These are phyloP conservation scores for Colletes gigas DNA, from an alignment of 1,140 invertebrate genomes.

Conservation along the genomic window DNA sequence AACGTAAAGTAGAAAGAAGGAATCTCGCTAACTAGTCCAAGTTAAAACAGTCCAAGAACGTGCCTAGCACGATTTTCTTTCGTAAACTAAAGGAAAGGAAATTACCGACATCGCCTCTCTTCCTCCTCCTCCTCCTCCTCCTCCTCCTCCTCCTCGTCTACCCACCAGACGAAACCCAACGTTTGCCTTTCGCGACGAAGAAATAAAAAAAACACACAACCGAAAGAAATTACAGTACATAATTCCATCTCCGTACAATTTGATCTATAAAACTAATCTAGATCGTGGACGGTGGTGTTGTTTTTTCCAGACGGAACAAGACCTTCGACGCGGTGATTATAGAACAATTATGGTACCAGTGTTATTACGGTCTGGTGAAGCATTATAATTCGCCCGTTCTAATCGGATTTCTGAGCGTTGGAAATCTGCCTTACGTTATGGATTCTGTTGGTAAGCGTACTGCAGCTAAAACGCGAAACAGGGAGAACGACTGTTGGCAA, in stretches of 20 bases:
- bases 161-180: too few species aligned
- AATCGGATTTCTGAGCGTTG: constrained; percentile 76
- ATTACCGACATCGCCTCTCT: background rate
- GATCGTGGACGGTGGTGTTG: background rate
- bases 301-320: constrained; percentile 59
- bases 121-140: too few species aligned
- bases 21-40: background rate
- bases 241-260: constrained; percentile 37
- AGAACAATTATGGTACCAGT: constrained; percentile 77
- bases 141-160: too few species aligned
- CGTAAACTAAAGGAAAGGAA: background rate
- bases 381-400: constrained; percentile 73
- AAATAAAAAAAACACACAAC: background rate
- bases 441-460: constrained; percentile 73
- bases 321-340: constrained; percentile 75
- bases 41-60: background rate
- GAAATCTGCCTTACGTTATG: constrained; percentile 77
- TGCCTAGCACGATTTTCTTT: constrained; percentile 2
- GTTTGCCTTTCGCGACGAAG: background rate
- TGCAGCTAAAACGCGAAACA: background rate
- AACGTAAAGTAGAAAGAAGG: background rate
- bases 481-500: constrained; percentile 10
- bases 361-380: constrained; percentile 75
- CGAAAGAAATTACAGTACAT: constrained; percentile 16
- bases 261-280: constrained; percentile 24